Base-by-base conservation (phyloP, 2,888 invertebrate genomes). In the Macrosoma leucophasiata region DNA sequence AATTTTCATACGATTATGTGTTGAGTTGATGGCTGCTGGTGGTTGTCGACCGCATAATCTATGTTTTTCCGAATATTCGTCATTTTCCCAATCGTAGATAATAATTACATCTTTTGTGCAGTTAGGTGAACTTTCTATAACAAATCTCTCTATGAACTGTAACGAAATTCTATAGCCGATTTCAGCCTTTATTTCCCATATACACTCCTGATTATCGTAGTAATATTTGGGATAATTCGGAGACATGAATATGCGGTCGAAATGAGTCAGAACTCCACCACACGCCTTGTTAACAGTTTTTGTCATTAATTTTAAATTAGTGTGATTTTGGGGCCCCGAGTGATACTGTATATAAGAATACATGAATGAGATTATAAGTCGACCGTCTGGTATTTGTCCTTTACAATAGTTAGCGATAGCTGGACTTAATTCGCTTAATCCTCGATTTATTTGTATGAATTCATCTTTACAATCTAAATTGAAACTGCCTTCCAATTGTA, bases 71-170 rank as follows among this genome's bases (percentile, higher is more conserved):
- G 55, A 51, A 85, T 89, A 92, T 3, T 55, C 46, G 4, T 82
- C 68, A 28, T 86, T 64, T 29, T 56, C 60, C 76, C 86, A 87
- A 53, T 92, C 88, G 45, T 86, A 88, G 36, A 91, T 61, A 77
- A 91, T 63, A 4, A 96, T 62, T 48, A 84, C 92, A 71, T 96
- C 96, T 50, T 93, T 92, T 1, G 78, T 73, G 53, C 96, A 96
- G 54, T 90, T 87, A 1, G 61, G 46, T 36, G 87, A 87, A 12
- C 85, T 82, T 72, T 96, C 94, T 19, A 96, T 69, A 48, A 89
- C 90, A 65, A 95, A 95, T 37, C 94, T 79, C 1, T 87, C 88
- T 0, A 85, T 53, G 61, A 96, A 95, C 3, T 71, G 48, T 3
- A 95, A 68, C 2, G 88, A 88, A 21, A 95, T 74, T 54, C 89